phyloP scores from a whole-genome alignment of 2,888 invertebrate genomes.

The Trissolcus japonicus region DNA sequence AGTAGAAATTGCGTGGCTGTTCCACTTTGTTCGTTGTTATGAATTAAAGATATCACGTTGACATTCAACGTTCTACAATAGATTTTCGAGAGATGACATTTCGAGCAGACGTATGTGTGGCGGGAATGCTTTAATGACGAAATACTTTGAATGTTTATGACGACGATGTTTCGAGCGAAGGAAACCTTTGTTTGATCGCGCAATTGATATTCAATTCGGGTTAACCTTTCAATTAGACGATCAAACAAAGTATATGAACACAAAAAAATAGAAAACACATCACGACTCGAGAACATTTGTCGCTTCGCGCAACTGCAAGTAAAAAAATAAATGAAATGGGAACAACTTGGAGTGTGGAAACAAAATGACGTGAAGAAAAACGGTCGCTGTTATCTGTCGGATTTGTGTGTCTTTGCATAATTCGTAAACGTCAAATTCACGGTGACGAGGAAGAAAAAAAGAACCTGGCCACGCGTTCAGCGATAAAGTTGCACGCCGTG shows the following conservation, averaged over 20 bases:
- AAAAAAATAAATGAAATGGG: not conserved
- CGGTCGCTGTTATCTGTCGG: not conserved
- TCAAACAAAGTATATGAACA: not conserved
- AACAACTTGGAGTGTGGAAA: too few species aligned
- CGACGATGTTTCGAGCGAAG: constrained; percentile 1
- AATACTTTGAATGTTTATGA: constrained; percentile 17
- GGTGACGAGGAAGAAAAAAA: constrained; percentile 28
- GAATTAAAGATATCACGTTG: constrained; percentile 53
- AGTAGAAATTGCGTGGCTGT: constrained; percentile 19
- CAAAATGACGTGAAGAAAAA: too few species aligned
- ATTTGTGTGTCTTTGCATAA: not conserved
- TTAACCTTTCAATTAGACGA: too few species aligned
- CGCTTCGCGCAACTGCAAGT: not conserved
- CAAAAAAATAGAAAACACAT: too few species aligned
- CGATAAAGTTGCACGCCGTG: constrained; percentile 53
- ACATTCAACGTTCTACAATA: constrained; percentile 50
- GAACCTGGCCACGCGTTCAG: constrained; percentile 39
- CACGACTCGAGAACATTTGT: too few species aligned
- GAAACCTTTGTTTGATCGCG: not conserved
- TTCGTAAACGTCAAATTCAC: constrained; percentile 44
- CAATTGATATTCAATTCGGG: not conserved
- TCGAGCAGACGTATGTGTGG: constrained; percentile 12
- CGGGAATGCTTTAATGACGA: constrained; percentile 20
- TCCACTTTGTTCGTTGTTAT: constrained; percentile 34
- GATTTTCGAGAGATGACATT: constrained; percentile 51